A percentile compares a stretch with the other conserved stretches of the same genome.
phyloP scores from a whole-genome alignment of 2,113 vertebrate species.

The Gopherus evgoodei region DNA sequence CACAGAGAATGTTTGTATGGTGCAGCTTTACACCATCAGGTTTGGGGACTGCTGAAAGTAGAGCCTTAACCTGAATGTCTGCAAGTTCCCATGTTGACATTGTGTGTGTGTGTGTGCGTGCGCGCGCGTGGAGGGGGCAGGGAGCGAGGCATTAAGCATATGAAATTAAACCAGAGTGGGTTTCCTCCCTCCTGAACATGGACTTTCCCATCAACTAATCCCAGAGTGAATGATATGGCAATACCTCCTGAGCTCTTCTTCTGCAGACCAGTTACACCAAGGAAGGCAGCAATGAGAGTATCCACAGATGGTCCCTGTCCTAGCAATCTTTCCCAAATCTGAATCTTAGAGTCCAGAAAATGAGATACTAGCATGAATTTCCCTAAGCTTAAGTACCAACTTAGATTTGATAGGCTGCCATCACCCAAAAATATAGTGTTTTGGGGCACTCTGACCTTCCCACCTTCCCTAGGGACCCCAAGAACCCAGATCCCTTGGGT shows the following conservation, averaged over 20 bases:
- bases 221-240: background rate
- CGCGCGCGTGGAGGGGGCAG: too few species aligned
- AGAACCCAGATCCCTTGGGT: too few species aligned
- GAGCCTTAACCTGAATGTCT: background rate
- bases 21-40: background rate
- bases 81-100: background rate
- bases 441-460: too few species aligned
- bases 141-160: background rate
- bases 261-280: background rate
- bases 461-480: too few species aligned
- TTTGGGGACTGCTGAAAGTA: background rate
- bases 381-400: too few species aligned
- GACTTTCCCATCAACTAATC: background rate
- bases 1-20: background rate
- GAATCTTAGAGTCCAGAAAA: too few species aligned
- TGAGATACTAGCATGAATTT: too few species aligned
- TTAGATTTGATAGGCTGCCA: too few species aligned
- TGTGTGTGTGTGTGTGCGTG: too few species aligned
- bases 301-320: background rate
- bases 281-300: background rate
- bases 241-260: background rate
- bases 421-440: too few species aligned
- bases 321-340: too few species aligned
- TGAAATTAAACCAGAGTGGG: background rate
- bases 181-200: background rate